These are phyloP conservation scores for Tortricodes alternella DNA, from an alignment of 2,888 invertebrate genomes.

Conservation along the genomic window DNA sequence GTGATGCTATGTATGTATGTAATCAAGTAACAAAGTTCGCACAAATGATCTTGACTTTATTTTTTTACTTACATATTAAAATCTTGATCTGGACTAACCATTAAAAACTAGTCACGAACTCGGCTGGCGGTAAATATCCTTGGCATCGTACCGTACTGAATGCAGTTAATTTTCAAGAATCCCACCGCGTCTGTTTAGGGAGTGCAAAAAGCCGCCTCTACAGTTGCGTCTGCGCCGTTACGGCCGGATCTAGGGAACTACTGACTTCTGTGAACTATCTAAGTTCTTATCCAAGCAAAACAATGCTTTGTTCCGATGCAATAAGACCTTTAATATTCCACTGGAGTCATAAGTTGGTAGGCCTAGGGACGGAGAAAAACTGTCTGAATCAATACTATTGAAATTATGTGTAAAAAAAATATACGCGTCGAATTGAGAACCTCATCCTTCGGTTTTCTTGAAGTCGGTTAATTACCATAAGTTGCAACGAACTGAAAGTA, in stretches of 20 bases:
- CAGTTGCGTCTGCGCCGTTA: conserved; percentile 33
- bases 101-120: not conserved
- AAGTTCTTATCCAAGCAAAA: too few relatives aligned
- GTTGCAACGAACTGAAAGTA: too few relatives aligned
- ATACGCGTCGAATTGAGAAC: not conserved
- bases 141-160: conserved; percentile 35
- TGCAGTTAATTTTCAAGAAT: conserved; percentile 51
- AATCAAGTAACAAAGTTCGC: too few relatives aligned
- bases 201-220: conserved; percentile 38
- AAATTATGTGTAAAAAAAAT: not conserved
- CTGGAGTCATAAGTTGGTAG: too few relatives aligned
- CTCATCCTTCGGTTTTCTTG: too few relatives aligned
- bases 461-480: too few relatives aligned
- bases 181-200: conserved; percentile 40
- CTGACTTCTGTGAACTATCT: too few relatives aligned
- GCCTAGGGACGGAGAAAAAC: conserved; percentile 16
- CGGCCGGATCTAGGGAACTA: conserved; percentile 24
- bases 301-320: too few relatives aligned
- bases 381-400: conserved; percentile 1
- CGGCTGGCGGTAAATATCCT: not conserved
- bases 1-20: too few relatives aligned
- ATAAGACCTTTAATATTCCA: too few relatives aligned
- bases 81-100: not conserved
- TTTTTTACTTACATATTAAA: not conserved
- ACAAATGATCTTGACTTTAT: too few relatives aligned